phyloP scores from a whole-genome alignment of 1,140 invertebrate genomes.

The Leptinotarsa texana region DNA sequence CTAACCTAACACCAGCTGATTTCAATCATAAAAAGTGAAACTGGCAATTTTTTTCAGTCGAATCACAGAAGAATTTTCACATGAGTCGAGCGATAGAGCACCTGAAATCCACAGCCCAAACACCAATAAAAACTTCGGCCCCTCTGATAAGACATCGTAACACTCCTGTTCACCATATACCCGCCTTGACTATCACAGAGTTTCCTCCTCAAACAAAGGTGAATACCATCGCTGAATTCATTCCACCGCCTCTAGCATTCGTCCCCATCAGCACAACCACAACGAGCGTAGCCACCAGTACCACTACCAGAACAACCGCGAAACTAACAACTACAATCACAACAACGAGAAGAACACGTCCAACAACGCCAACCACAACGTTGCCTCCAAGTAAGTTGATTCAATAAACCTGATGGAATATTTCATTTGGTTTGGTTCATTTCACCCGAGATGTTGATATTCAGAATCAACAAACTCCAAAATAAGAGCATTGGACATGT shows the following conservation, averaged over 20 bases:
- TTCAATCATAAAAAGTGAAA: too few species aligned
- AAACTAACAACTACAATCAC: constrained; percentile 59
- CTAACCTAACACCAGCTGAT: too few species aligned
- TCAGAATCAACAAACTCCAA: too few species aligned
- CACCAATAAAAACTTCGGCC: constrained; percentile 54
- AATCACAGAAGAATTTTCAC: constrained; percentile 87
- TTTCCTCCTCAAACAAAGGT: constrained; percentile 44
- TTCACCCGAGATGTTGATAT: too few species aligned
- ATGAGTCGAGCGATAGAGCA: constrained; percentile 64
- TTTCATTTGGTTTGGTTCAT: too few species aligned
- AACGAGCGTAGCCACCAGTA: constrained; percentile 57
- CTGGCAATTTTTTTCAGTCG: constrained; percentile 62
- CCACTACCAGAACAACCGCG: constrained; percentile 58
- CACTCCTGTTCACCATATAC: constrained; percentile 39
- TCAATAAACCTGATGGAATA: background rate
- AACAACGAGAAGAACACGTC: constrained; percentile 60
- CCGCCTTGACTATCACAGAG: constrained; percentile 46
- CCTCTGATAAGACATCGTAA: constrained; percentile 37
- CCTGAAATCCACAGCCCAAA: constrained; percentile 58
- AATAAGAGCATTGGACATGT: too few species aligned
- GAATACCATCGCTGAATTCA: constrained; percentile 47
- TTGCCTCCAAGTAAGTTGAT: constrained; percentile 67
- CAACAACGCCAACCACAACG: constrained; percentile 66
- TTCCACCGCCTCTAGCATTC: constrained; percentile 48
- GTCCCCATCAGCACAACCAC: constrained; percentile 51